Conservation (phyloP, 2,888 invertebrate species). For the Troglohyphantes excavatus region DNA sequence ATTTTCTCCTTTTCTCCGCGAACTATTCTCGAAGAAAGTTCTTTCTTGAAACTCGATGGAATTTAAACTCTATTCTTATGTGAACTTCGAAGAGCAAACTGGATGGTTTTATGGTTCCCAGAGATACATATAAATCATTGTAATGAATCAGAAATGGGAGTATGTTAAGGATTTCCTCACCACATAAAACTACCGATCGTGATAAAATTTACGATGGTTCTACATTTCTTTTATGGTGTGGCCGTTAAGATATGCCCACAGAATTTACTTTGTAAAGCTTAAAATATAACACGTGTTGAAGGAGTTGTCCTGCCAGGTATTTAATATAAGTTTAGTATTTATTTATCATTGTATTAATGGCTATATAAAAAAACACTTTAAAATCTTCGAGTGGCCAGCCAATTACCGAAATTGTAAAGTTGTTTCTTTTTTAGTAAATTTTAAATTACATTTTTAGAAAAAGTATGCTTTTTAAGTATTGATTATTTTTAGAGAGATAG, state of each 20-base stretch:
- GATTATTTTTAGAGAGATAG: too few relatives aligned
- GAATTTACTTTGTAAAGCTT: too few relatives aligned
- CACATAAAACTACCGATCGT: neutral
- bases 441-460: too few relatives aligned
- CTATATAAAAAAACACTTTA: too few relatives aligned
- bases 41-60: neutral
- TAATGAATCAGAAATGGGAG: constrained; percentile 1
- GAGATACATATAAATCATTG: constrained; percentile 25
- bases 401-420: too few relatives aligned
- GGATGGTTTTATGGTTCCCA: constrained; percentile 2
- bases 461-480: too few relatives aligned
- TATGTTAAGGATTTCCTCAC: neutral
- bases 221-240: neutral
- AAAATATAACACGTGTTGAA: too few relatives aligned
- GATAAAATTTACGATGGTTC: neutral
- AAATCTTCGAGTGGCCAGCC: too few relatives aligned
- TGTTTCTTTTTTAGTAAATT: too few relatives aligned
- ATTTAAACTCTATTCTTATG: neutral
- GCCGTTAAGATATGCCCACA: neutral
- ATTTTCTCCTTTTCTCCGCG: neutral
- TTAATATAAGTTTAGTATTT: too few relatives aligned
- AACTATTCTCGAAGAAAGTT: neutral
- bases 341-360: too few relatives aligned
- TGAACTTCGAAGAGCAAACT: neutral
- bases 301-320: too few relatives aligned